A percentile compares a stretch with the other conserved stretches of the same genome.
These are phyloP conservation scores for Osedax frankpressi DNA, from an alignment of 2,888 invertebrate species.

Conservation along the genomic window DNA sequence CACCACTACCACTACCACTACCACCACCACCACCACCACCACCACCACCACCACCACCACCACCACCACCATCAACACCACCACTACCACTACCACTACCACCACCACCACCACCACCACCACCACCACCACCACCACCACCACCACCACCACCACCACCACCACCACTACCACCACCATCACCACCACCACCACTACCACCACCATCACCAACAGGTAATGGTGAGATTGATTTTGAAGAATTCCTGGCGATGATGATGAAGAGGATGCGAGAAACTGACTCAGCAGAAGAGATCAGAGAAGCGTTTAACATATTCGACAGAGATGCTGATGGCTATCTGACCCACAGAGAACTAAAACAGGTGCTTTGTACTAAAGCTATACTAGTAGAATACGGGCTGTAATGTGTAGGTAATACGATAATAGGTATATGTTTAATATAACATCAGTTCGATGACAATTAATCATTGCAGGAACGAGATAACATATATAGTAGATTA, in stretches of 20 bases:
- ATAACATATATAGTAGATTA: too few relatives aligned
- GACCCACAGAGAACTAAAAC: conserved; percentile 15
- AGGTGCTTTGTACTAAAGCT: too few relatives aligned
- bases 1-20: conserved; percentile 14
- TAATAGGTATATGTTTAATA: too few relatives aligned
- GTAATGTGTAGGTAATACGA: too few relatives aligned
- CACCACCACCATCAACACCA: conserved; percentile 7
- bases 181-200: conserved; percentile 17
- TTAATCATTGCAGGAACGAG: too few relatives aligned
- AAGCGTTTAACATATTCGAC: conserved; percentile 15
- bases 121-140: conserved; percentile 15
- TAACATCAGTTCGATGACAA: too few relatives aligned
- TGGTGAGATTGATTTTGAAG: conserved; percentile 19
- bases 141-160: conserved; percentile 15
- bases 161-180: conserved; percentile 14
- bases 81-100: conserved; percentile 18
- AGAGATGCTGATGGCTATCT: conserved; percentile 15
- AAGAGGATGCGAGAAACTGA: conserved; percentile 14
- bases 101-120: conserved; percentile 14
- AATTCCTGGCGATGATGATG: conserved; percentile 18
- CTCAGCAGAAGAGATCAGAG: conserved; percentile 16
- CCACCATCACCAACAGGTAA: conserved; percentile 14
- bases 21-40: conserved; percentile 15
- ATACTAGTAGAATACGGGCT: too few relatives aligned
- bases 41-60: conserved; percentile 16